Base-by-base conservation (phyloP, 2,888 invertebrate genomes). In the Ellobium chinense region DNA sequence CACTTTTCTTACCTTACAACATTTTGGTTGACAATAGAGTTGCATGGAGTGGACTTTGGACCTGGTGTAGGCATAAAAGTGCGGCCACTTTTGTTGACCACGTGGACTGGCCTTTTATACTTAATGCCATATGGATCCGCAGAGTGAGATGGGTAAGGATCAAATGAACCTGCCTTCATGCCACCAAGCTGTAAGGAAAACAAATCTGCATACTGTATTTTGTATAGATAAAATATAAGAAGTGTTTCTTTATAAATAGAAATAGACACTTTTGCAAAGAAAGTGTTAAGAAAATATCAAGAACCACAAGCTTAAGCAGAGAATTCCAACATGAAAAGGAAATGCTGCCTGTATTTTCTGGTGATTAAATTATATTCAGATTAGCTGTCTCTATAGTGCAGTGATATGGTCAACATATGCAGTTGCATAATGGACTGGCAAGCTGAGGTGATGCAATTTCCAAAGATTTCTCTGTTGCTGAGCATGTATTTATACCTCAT, bases 1-100 rank as follows among this genome's bases (percentile, higher is more conserved):
- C n/a, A n/a, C n/a, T n/a, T n/a, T 79, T 85, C 90, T 86, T 86
- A 92, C 91, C 88, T 89, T 65, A 85, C 82, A 75, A 93, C 89
- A 87, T 93, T 92, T 79, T 90, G 88, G 82, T 92, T 88, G 36
- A 93, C 85, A 78, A 93, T 88, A 60, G 93, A 93, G 37, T 85
- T 87, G 80, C 88, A 87, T 18, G 92, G 92, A 37, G 89, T 89
- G 37, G 90, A 86, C 86, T 93, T 93, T 18, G 91, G 92, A 36
- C 92, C 92, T 78, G 89, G 89, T 29, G 91, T 89, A 37, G 93
- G 93, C 85, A 91, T 88, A 85, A 92, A 93, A 34, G 86, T 91
- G 83, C 89, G 91, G 37, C 92, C 92, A 73, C 87, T 89, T 81
- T 92, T 92, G 86, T 93, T 93, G 27, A 92, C 91, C n/a, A 92